phyloP scores from a whole-genome alignment of 2,797 vertebrate genomes.

The Chiloscyllium punctatum region DNA sequence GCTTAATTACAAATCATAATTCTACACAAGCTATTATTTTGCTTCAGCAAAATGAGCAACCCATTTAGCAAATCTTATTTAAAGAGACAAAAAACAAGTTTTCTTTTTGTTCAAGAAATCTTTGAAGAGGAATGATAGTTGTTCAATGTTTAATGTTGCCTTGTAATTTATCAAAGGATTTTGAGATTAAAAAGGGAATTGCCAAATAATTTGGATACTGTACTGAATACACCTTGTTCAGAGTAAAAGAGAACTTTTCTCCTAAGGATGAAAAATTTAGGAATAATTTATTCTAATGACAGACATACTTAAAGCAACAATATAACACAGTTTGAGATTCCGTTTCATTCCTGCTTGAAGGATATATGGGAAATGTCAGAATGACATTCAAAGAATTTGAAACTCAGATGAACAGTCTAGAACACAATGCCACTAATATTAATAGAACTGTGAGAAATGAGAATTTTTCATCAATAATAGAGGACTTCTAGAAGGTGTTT shows the following conservation, averaged over 20 bases:
- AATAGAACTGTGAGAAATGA: too few species aligned
- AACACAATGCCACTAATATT: too few species aligned
- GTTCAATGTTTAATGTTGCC: background rate
- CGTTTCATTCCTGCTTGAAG: too few species aligned
- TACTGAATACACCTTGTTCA: background rate
- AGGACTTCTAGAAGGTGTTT: too few species aligned
- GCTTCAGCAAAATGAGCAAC: background rate
- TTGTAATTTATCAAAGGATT: background rate
- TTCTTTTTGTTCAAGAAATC: background rate
- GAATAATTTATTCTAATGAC: background rate
- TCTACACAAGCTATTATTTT: background rate
- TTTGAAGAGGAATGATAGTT: background rate
- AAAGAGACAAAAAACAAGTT: background rate
- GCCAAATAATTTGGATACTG: background rate
- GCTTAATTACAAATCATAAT: background rate
- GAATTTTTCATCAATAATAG: too few species aligned
- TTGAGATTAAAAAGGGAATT: background rate
- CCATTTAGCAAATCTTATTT: background rate
- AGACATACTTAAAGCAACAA: too few species aligned
- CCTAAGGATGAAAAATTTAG: background rate
- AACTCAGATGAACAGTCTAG: too few species aligned
- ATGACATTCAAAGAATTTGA: too few species aligned
- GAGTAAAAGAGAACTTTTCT: background rate
- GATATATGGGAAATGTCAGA: too few species aligned
- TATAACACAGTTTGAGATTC: too few species aligned